A percentile compares a stretch with the other conserved stretches of the same genome.
Conservation (phyloP, 2,113 vertebrate genomes). For the Tiliqua scincoides region DNA sequence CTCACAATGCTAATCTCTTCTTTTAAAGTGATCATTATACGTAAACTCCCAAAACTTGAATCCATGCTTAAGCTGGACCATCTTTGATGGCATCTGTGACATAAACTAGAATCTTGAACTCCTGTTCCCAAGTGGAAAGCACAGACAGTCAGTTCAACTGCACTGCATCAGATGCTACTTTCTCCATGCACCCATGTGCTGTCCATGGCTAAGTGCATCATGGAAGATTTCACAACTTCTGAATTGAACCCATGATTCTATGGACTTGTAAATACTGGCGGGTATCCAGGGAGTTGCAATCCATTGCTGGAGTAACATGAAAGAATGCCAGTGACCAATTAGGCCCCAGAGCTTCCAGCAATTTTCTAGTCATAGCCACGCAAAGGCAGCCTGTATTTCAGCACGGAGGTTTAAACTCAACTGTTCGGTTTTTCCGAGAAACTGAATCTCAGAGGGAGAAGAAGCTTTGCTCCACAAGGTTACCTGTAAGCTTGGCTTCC, state of each 20-base stretch:
- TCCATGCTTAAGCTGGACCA: too few relatives aligned
- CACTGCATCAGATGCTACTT: neutral
- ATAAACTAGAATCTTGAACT: too few relatives aligned
- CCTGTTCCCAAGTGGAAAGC: too few relatives aligned
- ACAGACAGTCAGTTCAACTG: neutral
- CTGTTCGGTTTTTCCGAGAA: slow-evolving; percentile 36
- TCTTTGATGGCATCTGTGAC: too few relatives aligned
- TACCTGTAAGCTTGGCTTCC: neutral
- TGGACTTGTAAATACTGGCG: neutral
- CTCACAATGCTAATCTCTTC: too few relatives aligned
- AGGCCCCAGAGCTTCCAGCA: neutral
- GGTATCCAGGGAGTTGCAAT: neutral
- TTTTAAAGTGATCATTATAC: too few relatives aligned
- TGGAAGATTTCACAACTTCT: neutral
- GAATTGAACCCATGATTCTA: neutral
- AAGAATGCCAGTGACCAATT: neutral
- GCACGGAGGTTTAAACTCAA: neutral
- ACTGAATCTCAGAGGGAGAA: neutral
- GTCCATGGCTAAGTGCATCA: neutral
- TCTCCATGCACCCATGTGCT: neutral
- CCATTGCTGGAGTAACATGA: neutral
- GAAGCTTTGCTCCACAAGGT: slow-evolving; percentile 4
- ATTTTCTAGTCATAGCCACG: slow-evolving; percentile 14
- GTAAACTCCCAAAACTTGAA: too few relatives aligned
- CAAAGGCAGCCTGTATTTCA: neutral